Evolutionary conservation across 2,113 vertebrate species (phyloP), one percentile per base, ranked within the genome.

Genomic region (Hiodon alosoides): DNA sequence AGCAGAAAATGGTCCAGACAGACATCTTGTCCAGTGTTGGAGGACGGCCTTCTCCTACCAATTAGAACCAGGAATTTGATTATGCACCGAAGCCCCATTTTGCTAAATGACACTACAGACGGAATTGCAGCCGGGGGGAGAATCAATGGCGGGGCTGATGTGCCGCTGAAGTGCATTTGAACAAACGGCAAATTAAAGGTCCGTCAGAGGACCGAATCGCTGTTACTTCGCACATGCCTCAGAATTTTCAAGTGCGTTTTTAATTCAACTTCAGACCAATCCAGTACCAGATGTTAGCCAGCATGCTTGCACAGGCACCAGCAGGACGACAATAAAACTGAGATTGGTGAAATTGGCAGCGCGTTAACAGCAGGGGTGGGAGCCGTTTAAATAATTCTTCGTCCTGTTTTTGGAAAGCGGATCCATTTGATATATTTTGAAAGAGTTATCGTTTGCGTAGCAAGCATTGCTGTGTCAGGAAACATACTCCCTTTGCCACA

Each of bases 111-210:
- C 92, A 93, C 89, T 92, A 91, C 90, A 83, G 92, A 93, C 93
- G 89, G 93, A 98, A 96, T 91, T 87, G 93, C 90, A 95, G 95
- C 93, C 96, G 92, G 90, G 95, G 94, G 94, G 94, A 94, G 94
- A 94, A 98, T 97, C 93, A 96, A 91, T 91, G 90, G 87, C 85
- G 92, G 90, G 93, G 92, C 91, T 90, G 85, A 82, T 84, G 81
- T 78, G 87, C 55, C 90, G 90, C 93, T 90, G 91, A 95, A 95
- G 92, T 94, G 91, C 84, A 88, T 92, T 93, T 88, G 90, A 94
- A 92, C 92, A 95, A 97, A 96, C 94, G 94, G 93, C 84, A 87
- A 90, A 90, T 91, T 92, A 90, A 95, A 94, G 90, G 93, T 89
- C 92, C 93, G 51, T 90, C 52, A 76, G 89, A 90, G 90, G 86